Percentiles rank a stretch among this genome's conserved stretches.
Evolutionary conservation across 2,797 vertebrate genomes (phyloP).

Genomic region (Trichosurus vulpecula): DNA sequence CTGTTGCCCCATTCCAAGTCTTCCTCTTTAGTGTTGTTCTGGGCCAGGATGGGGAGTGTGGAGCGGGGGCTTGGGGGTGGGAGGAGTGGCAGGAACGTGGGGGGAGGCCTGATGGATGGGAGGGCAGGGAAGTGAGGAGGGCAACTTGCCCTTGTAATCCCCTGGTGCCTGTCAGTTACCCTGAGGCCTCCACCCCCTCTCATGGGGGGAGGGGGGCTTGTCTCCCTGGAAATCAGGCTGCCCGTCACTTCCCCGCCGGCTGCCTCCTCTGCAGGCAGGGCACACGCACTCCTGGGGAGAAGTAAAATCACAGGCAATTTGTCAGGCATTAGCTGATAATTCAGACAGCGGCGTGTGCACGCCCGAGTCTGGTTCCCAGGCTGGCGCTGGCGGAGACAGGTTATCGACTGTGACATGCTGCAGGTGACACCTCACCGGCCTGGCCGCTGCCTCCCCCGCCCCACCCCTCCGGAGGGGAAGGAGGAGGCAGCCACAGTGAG

Average conservation of each 20-base stretch:
- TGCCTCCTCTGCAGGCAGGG: constrained; percentile 74
- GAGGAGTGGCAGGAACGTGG: too few relatives aligned
- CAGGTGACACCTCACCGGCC: constrained; percentile 74
- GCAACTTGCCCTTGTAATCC: accelerated
- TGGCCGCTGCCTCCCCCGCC: not conserved
- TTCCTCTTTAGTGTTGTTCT: not conserved
- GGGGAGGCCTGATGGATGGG: not conserved
- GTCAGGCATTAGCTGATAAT: constrained; percentile 84
- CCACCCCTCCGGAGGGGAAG: not conserved
- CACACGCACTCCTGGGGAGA: constrained; percentile 73
- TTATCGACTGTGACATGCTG: constrained; percentile 80
- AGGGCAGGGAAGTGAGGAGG: not conserved
- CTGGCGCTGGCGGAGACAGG: constrained; percentile 52
- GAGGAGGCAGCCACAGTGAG: constrained; percentile 75
- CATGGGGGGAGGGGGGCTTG: accelerated
- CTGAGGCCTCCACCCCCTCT: not conserved
- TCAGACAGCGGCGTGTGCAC: constrained; percentile 79
- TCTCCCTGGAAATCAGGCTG: constrained; percentile 60
- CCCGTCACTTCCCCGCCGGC: not conserved
- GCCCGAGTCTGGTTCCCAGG: constrained; percentile 72
- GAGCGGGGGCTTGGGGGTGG: not conserved
- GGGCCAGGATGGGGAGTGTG: not conserved
- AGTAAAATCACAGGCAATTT: constrained; percentile 82
- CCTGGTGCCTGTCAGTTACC: not conserved
- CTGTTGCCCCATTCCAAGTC: not conserved